phyloP scores from a whole-genome alignment of 2,888 invertebrate species.

The Synergus itoensis region DNA sequence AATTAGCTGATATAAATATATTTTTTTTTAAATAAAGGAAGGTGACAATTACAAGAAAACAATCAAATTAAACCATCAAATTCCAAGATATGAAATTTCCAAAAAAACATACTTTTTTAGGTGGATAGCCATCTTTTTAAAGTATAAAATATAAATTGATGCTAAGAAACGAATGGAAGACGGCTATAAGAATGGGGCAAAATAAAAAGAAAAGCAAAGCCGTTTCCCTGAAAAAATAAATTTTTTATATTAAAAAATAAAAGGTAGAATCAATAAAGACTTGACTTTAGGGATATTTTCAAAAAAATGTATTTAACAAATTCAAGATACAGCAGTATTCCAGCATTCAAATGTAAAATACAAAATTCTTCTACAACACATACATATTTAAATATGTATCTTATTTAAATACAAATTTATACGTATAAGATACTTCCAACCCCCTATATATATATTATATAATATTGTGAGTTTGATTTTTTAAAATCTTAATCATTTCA shows the following conservation, averaged over 20 bases:
- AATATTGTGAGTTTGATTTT: slow-evolving; percentile 19
- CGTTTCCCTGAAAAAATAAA: slow-evolving; percentile 32
- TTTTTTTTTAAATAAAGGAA: background rate
- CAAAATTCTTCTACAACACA: slow-evolving; percentile 39
- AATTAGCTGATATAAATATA: background rate
- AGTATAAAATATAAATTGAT: background rate
- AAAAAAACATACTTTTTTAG: background rate
- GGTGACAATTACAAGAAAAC: background rate
- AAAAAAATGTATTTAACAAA: slow-evolving; percentile 42
- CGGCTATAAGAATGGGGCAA: slow-evolving; percentile 44
- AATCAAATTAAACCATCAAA: background rate
- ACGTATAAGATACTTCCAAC: background rate
- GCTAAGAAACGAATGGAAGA: slow-evolving; percentile 40
- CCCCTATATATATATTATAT: slow-evolving; percentile 3
- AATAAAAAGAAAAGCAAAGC: slow-evolving; percentile 44
- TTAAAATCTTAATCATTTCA: slow-evolving; percentile 8
- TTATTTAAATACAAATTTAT: slow-evolving; percentile 33
- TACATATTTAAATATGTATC: slow-evolving; percentile 29
- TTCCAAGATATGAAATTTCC: background rate
- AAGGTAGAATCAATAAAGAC: slow-evolving; percentile 39
- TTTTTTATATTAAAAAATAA: slow-evolving; percentile 18
- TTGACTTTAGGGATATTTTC: slow-evolving; percentile 34
- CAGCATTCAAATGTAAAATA: slow-evolving; percentile 34
- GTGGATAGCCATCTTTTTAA: background rate
- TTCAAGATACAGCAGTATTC: slow-evolving; percentile 38